A percentile compares a stretch with the other conserved stretches of the same genome.
phyloP scores from a whole-genome alignment of 2,888 invertebrate genomes.

The Camponotus fellah region DNA sequence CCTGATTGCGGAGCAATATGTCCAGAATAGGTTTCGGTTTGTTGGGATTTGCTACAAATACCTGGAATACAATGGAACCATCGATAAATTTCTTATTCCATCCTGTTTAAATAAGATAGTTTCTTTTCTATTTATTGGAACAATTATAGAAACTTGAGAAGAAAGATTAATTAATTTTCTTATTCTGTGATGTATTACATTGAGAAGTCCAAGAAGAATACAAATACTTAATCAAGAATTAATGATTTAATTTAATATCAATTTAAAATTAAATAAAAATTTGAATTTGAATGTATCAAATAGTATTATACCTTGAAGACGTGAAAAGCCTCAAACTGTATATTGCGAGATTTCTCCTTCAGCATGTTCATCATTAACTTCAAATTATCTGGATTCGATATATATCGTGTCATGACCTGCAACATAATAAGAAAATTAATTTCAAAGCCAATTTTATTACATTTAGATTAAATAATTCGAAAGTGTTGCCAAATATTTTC shows the following conservation, averaged over 20 bases:
- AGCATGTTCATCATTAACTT: conserved; percentile 99
- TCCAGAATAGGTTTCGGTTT: conserved; percentile 99
- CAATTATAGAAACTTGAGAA: not conserved
- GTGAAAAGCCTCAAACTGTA: conserved; percentile 99
- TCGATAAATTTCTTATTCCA: not conserved
- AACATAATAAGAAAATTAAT: conserved; percentile 37
- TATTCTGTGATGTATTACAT: not conserved
- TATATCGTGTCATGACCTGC: conserved; percentile 98
- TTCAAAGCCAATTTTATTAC: not conserved
- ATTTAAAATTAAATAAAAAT: not conserved
- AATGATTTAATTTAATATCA: too few species aligned
- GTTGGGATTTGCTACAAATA: conserved; percentile 99
- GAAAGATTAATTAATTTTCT: not conserved
- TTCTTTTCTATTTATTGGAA: not conserved
- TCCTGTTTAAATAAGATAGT: not conserved
- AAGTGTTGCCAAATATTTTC: not conserved
- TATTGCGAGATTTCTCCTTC: conserved; percentile 99
- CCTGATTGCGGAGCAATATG: conserved; percentile 98
- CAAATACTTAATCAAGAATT: not conserved
- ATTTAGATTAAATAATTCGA: not conserved
- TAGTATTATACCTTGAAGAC: conserved; percentile 96
- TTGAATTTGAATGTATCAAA: not conserved
- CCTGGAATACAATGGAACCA: conserved; percentile 88
- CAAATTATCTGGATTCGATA: conserved; percentile 99
- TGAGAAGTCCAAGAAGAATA: not conserved